Evolutionary conservation across 2,797 vertebrate species (phyloP).

Genomic region (Rhadinocentrus ornatus): DNA sequence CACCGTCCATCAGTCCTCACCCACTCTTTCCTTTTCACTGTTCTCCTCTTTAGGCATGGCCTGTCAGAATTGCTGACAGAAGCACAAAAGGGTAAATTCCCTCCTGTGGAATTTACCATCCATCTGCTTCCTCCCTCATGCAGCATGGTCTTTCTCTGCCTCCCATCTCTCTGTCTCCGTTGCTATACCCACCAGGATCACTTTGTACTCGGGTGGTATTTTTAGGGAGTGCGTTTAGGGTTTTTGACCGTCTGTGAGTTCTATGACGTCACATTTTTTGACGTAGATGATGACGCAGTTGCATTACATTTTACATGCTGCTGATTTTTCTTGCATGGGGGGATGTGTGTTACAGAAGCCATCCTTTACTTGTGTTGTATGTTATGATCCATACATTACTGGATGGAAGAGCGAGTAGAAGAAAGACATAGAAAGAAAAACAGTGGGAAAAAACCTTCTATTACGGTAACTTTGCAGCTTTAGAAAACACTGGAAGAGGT

Average conservation of each 20-base stretch:
- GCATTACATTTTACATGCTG: constrained; percentile 25
- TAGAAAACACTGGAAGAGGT: constrained; percentile 13
- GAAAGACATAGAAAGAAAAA: constrained; percentile 11
- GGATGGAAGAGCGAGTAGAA: constrained; percentile 4
- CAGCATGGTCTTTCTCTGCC: constrained; percentile 11
- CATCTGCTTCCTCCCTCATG: constrained; percentile 55
- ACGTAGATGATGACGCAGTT: constrained; percentile 58
- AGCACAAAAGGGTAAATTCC: constrained; percentile 56
- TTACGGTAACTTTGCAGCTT: constrained; percentile 35
- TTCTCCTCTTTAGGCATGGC: constrained; percentile 44
- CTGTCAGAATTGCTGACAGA: constrained; percentile 70
- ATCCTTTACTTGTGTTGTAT: constrained; percentile 37
- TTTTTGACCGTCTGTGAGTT: constrained; percentile 32
- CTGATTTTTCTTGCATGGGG: constrained; percentile 31
- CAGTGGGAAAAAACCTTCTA: neutral
- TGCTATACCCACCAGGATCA: constrained; percentile 10
- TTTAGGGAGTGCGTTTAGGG: constrained; percentile 17
- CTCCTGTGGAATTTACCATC: constrained; percentile 58
- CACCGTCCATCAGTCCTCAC: constrained; percentile 28
- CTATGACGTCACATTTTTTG: constrained; percentile 50
- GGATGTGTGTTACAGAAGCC: constrained; percentile 36
- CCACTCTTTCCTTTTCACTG: constrained; percentile 35
- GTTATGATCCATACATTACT: constrained; percentile 12
- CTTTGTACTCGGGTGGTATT: neutral
- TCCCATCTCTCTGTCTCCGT: constrained; percentile 1